These are phyloP conservation scores for Athalia cordata DNA, from an alignment of 2,888 invertebrate species.

Conservation along the genomic window DNA sequence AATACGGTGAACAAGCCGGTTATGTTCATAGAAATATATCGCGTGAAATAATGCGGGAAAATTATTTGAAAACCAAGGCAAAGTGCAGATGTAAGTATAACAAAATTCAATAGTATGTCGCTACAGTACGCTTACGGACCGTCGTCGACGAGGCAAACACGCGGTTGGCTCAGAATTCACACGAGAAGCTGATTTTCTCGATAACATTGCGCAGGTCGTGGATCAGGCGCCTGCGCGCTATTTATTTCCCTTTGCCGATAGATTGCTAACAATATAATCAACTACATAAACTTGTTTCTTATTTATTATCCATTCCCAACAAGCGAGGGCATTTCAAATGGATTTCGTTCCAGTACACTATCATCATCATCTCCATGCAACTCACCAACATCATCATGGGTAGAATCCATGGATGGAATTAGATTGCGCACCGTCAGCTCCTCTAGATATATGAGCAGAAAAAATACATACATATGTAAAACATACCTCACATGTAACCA, in stretches of 20 bases:
- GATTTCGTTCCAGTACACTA: too few species aligned
- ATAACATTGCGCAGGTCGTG: constrained; percentile 39
- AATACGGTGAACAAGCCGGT: neutral
- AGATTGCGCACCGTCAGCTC: too few species aligned
- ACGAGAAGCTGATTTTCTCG: constrained; percentile 16
- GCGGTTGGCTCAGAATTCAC: neutral
- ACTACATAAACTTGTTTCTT: neutral
- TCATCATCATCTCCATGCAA: too few species aligned
- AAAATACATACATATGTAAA: too few species aligned
- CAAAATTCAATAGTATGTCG: neutral
- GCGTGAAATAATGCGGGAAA: constrained; percentile 63
- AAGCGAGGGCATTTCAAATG: too few species aligned
- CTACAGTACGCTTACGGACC: neutral
- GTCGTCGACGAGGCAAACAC: constrained; percentile 23
- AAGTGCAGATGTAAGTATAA: constrained; percentile 70
- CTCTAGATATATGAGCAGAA: too few species aligned
- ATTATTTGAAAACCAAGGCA: constrained; percentile 65
- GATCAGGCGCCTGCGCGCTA: constrained; percentile 25
- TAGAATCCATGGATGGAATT: too few species aligned
- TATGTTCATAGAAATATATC: constrained; percentile 47
- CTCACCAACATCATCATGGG: too few species aligned
- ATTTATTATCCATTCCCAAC: too few species aligned
- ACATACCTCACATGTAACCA: too few species aligned
- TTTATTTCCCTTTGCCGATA: constrained; percentile 10
- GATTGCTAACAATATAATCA: neutral